Conservation (phyloP, 1,140 invertebrate genomes). For the Lysiphlebus fabarum region DNA sequence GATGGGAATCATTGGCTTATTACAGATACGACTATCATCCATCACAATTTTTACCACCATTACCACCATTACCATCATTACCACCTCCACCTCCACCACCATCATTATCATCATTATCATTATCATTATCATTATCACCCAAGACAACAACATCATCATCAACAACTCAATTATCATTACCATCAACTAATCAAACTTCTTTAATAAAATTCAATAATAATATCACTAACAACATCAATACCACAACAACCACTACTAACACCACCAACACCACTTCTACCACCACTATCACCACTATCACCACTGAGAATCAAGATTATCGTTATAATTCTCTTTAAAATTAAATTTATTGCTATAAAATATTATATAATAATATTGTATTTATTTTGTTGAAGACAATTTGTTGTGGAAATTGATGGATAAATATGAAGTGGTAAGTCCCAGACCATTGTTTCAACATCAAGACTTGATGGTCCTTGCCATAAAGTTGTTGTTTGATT, state of each 20-base stretch:
- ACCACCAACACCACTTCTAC: too few species aligned
- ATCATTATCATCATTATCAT: background rate
- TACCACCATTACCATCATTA: slow-evolving; percentile 33
- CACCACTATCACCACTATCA: too few species aligned
- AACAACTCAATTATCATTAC: too few species aligned
- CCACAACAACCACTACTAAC: too few species aligned
- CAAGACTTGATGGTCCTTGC: slow-evolving; percentile 78
- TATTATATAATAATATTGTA: slow-evolving; percentile 47
- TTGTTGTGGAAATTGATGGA: slow-evolving; percentile 73
- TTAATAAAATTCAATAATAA: slow-evolving; percentile 24
- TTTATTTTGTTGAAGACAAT: slow-evolving; percentile 49
- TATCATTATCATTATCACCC: too few species aligned
- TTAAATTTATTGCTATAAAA: slow-evolving; percentile 1
- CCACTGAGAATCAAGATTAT: slow-evolving; percentile 38
- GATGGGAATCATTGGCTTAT: slow-evolving; percentile 50
- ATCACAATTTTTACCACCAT: slow-evolving; percentile 35
- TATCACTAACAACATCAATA: too few species aligned
- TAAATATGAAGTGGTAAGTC: slow-evolving; percentile 91
- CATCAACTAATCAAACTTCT: too few species aligned
- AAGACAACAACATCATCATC: too few species aligned
- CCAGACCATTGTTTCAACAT: slow-evolving; percentile 98
- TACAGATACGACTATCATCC: slow-evolving; percentile 51
- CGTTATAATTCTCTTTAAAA: slow-evolving; percentile 32
- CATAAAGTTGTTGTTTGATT: slow-evolving; percentile 63
- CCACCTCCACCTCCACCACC: slow-evolving; percentile 32